Conservation (phyloP, 2,888 invertebrate species). For the Abscondita cerata region DNA sequence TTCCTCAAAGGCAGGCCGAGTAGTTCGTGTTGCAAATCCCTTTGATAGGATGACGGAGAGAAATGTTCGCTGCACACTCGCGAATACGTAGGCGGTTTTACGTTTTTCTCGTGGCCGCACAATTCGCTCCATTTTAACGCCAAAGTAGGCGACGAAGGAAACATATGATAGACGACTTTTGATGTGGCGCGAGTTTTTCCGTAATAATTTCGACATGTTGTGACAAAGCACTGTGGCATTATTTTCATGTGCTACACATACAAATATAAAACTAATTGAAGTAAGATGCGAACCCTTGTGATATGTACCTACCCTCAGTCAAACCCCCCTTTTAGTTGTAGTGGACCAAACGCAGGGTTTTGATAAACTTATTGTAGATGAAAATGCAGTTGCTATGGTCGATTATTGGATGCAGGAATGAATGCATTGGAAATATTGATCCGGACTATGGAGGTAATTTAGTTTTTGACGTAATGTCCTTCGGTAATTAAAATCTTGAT, state of each 20-base stretch:
- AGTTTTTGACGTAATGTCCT: no score
- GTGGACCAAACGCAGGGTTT: background rate
- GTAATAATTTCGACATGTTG: conserved; percentile 63
- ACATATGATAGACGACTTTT: conserved; percentile 61
- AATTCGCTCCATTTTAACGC: conserved; percentile 60
- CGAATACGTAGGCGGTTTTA: conserved; percentile 54
- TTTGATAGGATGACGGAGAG: conserved; percentile 61
- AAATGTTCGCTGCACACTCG: conserved; percentile 64
- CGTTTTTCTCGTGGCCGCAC: conserved; percentile 53
- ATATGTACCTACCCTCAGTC: no score
- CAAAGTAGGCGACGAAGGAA: conserved; percentile 60
- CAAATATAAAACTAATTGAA: conserved; percentile 8
- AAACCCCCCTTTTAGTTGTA: background rate
- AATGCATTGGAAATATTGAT: background rate
- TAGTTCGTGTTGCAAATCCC: conserved; percentile 64
- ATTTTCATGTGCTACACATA: conserved; percentile 27
- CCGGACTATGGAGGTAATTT: no score
- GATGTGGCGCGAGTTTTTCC: conserved; percentile 59
- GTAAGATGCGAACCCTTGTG: background rate
- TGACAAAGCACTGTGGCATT: conserved; percentile 65
- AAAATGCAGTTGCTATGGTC: background rate
- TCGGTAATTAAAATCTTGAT: no score
- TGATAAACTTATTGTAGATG: background rate
- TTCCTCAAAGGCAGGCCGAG: conserved; percentile 62
- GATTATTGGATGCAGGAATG: background rate